A percentile compares a stretch with the other conserved stretches of the same genome.
Evolutionary conservation across 92 coral and sea anemone genomes (phyloP).

Genomic region (Epizoanthus stellaris): DNA sequence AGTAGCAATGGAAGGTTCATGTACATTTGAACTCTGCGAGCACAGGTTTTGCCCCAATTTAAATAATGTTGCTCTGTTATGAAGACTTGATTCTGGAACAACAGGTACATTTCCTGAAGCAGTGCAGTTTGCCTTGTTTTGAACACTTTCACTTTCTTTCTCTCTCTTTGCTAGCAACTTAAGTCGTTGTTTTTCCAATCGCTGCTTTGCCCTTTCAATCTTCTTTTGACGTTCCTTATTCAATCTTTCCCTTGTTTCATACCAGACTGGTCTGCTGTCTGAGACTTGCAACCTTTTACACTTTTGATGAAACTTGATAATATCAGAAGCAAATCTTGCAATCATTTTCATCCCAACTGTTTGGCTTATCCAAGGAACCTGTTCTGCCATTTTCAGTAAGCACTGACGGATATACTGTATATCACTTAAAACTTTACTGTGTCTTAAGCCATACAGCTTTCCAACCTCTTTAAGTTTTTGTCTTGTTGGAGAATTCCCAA

Average conservation of each 20-base stretch:
- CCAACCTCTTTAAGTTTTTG: slow-evolving; percentile 21
- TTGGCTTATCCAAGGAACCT: slow-evolving; percentile 76
- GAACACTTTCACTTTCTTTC: not conserved
- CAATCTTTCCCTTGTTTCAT: slow-evolving; percentile 47
- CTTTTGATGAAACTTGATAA: slow-evolving; percentile 59
- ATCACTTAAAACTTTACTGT: not conserved
- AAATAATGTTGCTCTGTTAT: not conserved
- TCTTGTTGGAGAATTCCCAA: slow-evolving; percentile 9
- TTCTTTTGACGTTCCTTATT: slow-evolving; percentile 40
- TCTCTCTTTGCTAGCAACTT: not conserved
- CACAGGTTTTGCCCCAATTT: not conserved
- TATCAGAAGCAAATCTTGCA: slow-evolving; percentile 51
- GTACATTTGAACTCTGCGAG: not conserved
- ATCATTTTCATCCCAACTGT: slow-evolving; percentile 39
- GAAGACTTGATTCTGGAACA: not conserved
- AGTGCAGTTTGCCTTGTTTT: not conserved
- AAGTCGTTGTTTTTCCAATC: slow-evolving; percentile 40
- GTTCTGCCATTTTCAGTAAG: slow-evolving; percentile 62
- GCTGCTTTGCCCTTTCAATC: slow-evolving; percentile 60
- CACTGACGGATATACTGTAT: not conserved
- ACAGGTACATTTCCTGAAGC: not conserved
- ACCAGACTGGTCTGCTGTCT: slow-evolving; percentile 50
- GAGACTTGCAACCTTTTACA: slow-evolving; percentile 46
- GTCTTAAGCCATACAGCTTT: not conserved
- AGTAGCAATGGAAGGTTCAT: not conserved